phyloP scores from a whole-genome alignment of 2,888 invertebrate genomes.

The Isoperla grammatica region DNA sequence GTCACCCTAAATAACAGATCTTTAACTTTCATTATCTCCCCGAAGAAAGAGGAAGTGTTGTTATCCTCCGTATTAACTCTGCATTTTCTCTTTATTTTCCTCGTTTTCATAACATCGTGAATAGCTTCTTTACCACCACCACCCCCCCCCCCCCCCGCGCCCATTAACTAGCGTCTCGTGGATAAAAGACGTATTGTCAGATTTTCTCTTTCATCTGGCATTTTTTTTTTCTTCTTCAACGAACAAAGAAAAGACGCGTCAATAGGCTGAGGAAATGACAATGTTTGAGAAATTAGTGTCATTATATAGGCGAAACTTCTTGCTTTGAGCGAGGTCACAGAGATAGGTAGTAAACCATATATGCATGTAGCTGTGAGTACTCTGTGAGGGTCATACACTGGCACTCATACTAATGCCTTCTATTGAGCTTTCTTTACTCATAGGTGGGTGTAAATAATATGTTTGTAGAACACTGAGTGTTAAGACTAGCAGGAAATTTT shows the following conservation, averaged over 20 bases:
- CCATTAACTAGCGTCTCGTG: background rate
- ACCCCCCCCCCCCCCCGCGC: too few species aligned
- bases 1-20: too few species aligned
- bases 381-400: too few species aligned
- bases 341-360: too few species aligned
- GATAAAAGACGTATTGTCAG: constrained; percentile 9
- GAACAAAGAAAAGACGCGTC: background rate
- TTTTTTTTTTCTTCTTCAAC: constrained; percentile 1
- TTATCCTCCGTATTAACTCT: background rate
- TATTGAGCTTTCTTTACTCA: too few species aligned
- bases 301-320: constrained; percentile 5
- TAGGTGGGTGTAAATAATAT: too few species aligned
- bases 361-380: too few species aligned
- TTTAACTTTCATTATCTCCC: background rate
- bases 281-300: constrained; percentile 9
- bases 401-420: too few species aligned
- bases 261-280: constrained; percentile 10
- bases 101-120: background rate
- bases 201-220: constrained; percentile 13
- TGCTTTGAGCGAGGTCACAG: too few species aligned
- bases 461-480: too few species aligned
- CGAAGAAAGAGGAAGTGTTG: background rate
- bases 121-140: constrained; percentile 7
- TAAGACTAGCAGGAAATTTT: too few species aligned
- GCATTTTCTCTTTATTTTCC: too few species aligned